Evolutionary conservation across 2,797 vertebrate species (phyloP).

Genomic region (Leptodactylus fallax): DNA sequence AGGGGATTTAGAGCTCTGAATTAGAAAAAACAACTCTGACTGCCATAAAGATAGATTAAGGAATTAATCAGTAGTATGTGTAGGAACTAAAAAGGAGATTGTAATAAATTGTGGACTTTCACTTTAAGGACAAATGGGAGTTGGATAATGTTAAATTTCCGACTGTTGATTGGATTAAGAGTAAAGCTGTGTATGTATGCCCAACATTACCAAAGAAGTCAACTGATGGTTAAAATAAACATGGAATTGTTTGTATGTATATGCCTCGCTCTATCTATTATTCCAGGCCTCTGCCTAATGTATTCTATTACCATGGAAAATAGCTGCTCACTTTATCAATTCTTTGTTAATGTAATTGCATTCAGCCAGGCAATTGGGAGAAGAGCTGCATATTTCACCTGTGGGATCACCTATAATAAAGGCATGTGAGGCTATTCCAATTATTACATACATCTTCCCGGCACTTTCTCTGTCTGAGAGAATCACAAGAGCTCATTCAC

Average conservation of each 20-base stretch:
- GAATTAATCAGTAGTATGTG: no score
- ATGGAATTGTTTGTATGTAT: constrained; percentile 22
- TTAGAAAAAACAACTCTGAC: no score
- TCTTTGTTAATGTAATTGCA: constrained; percentile 59
- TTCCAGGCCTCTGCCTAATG: constrained; percentile 40
- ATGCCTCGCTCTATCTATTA: constrained; percentile 26
- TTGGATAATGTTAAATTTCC: not conserved
- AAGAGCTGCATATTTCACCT: constrained; percentile 44
- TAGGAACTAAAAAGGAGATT: no score
- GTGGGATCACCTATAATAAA: constrained; percentile 56
- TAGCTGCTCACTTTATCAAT: constrained; percentile 49
- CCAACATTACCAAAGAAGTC: constrained; percentile 5
- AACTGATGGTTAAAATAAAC: constrained; percentile 45
- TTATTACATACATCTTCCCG: constrained; percentile 35
- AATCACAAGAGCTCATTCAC: constrained; percentile 40
- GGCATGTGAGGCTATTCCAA: constrained; percentile 35
- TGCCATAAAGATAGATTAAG: no score
- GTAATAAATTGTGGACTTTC: not conserved
- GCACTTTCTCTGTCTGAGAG: constrained; percentile 22
- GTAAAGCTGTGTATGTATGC: not conserved
- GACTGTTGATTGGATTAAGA: not conserved
- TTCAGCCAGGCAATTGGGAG: constrained; percentile 48
- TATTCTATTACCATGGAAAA: constrained; percentile 57
- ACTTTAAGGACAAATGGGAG: not conserved
- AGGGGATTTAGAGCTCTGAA: no score